Base-by-base conservation (phyloP, 2,113 vertebrate species). In the Perccottus glenii region DNA sequence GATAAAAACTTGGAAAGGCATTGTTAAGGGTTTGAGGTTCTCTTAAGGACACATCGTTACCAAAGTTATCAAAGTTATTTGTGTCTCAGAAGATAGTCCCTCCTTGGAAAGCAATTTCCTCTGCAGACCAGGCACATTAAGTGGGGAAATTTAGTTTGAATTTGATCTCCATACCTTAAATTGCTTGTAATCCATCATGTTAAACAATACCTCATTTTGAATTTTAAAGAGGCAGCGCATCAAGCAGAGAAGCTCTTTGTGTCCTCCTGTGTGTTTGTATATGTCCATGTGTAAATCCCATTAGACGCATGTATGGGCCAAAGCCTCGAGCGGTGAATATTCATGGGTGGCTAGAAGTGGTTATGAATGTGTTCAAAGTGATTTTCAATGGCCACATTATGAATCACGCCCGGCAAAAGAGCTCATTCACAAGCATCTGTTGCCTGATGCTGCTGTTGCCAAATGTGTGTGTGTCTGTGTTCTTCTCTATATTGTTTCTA, bases 391-490 rank as follows among this genome's bases (percentile, higher is more conserved):
- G 81, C 70, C 80, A 83, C 83, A 82, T 87, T 75, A 86, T 82
- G 84, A 86, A 83, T 82, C 74, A 82, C 64, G 77, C 59, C 58
- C 63, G 32, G 80, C 65, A 75, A 82, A 83, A 49, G 62, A 77
- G 64, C 81, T 85, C 86, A 82, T 89, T 89, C 85, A 86, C 71
- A 85, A 82, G 83, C 86, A 86, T 89, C 89, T 90, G 87, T 83
- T 83, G 75, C 83, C 72, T 71, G 67, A 85, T 77, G 70, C 51
- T 44, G 64, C 46, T 47, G 62, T 75, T 86, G 85, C 85, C 85
- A 87, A 88, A 70, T 79, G 57, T 57, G 10, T 73, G 70, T 67
- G 70, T 45, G 60, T 62, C 46, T 36, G 71, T 78, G 73, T 81
- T 73, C 60, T 73, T 77, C 75, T 81, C 70, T 83, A 83, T 80